A percentile compares a stretch with the other conserved stretches of the same genome.
Evolutionary conservation across 2,888 invertebrate species (phyloP).

Genomic region (Drosophila leonis): DNA sequence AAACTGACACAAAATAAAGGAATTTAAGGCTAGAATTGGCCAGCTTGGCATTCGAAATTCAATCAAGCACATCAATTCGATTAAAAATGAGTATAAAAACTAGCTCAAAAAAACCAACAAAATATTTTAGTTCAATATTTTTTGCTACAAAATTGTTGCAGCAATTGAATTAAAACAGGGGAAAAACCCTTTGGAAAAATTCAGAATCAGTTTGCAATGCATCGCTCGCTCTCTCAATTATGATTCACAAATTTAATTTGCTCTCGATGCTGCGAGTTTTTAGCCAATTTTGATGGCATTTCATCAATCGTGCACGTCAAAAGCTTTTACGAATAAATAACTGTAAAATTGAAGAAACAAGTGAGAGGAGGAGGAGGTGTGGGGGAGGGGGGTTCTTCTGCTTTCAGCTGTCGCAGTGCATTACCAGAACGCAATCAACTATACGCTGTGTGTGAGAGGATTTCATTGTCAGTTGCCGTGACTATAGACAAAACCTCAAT

Average conservation of each 20-base stretch:
- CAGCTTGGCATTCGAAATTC: not conserved
- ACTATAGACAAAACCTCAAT: slow-evolving; percentile 28
- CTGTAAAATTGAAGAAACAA: slow-evolving; percentile 15
- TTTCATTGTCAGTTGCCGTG: slow-evolving; percentile 38
- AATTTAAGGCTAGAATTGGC: not conserved
- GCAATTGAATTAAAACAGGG: slow-evolving; percentile 48
- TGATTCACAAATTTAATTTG: slow-evolving; percentile 70
- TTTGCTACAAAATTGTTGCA: slow-evolving; percentile 19
- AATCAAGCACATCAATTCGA: slow-evolving; percentile 31
- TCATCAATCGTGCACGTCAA: slow-evolving; percentile 49
- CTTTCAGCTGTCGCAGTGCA: slow-evolving; percentile 11
- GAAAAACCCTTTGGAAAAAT: slow-evolving; percentile 15
- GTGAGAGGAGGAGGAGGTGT: not conserved
- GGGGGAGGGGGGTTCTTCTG: not conserved
- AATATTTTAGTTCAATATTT: slow-evolving; percentile 11
- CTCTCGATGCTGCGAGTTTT: slow-evolving; percentile 51
- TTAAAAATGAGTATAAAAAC: slow-evolving; percentile 37
- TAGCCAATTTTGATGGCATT: slow-evolving; percentile 53
- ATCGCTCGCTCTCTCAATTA: slow-evolving; percentile 66
- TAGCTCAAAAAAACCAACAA: slow-evolving; percentile 5
- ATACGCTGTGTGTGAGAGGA: slow-evolving; percentile 14
- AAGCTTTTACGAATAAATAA: slow-evolving; percentile 59
- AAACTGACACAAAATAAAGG: not conserved
- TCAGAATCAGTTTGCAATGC: slow-evolving; percentile 23
- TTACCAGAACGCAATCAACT: slow-evolving; percentile 31